Base-by-base conservation (phyloP, 2,797 vertebrate genomes). In the Erpetoichthys calabaricus region DNA sequence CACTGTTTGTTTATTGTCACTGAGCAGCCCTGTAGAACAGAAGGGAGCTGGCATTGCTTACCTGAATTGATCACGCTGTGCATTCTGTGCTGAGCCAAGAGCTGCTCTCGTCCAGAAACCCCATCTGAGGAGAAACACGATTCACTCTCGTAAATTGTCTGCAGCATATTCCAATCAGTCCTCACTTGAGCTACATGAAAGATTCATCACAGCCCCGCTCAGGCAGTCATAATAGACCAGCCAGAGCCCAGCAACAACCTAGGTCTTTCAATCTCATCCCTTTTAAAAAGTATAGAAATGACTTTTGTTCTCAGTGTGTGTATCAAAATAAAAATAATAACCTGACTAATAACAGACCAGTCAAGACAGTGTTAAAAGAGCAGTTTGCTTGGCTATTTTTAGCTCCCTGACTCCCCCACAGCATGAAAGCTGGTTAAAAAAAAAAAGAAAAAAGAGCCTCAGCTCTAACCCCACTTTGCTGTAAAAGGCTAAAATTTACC, bases 131-230 rank as follows among this genome's bases (percentile, higher is more conserved):
- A 91, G 90, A 97, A 93, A 92, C 88, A 94, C 75, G 88, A 97
- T 89, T 97, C 92, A 83, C 89, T 89, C 89, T 97, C 93, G 77
- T 97, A 91, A 94, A 98, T 96, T 79, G 94, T 98, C 90, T 98
- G 93, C 89, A 97, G 92, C 94, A 98, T 98, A 89, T 86, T 92
- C 90, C 89, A 84, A 78, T 89, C 84, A 87, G 82, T 81, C 81
- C 83, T 84, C 80, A 80, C 83, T 85, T 91, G 79, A 91, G 87
- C 86, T 84, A 85, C 80, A 85, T 71, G 67, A 81, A 75, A 82
- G 76, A 77, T 70, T 80, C 81, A 86, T 85, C 76, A 67, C 82
- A 76, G 74, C 77, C 66, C 66, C 68, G 75, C 63, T 74, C 80
- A 82, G 81, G 77, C 80, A 81, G 81, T 83, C 77, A 77, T 76